Conservation (phyloP, 2,888 invertebrate species). For the Sphaeridia pumilis region DNA sequence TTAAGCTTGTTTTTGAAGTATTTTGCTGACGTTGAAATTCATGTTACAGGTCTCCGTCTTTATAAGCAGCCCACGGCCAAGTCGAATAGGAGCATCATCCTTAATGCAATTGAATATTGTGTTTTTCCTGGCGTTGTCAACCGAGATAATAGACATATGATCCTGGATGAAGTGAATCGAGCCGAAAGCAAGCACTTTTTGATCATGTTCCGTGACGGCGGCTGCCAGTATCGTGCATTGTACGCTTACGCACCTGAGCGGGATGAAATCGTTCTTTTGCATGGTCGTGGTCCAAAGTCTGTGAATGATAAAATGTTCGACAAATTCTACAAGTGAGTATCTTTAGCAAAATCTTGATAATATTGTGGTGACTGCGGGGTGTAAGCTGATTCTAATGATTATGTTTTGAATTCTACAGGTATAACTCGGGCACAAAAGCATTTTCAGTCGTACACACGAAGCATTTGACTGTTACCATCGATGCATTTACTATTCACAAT, state of each 20-base stretch:
- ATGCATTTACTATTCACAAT: conserved; percentile 98
- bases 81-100: conserved; percentile 90
- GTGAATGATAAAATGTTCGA: conserved; percentile 97
- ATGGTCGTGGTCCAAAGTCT: conserved; percentile 88
- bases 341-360: neutral
- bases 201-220: conserved; percentile 92
- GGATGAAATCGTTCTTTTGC: conserved; percentile 79
- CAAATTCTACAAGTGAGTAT: conserved; percentile 95
- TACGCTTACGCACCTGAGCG: conserved; percentile 92
- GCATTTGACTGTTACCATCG: conserved; percentile 97
- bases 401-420: conserved; percentile 61
- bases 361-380: no score
- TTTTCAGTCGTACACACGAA: conserved; percentile 97
- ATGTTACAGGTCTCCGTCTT: conserved; percentile 82
- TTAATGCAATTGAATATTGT: conserved; percentile 96
- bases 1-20: neutral
- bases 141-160: conserved; percentile 80
- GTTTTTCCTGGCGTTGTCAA: conserved; percentile 97
- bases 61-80: conserved; percentile 97
- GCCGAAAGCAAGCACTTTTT: conserved; percentile 97
- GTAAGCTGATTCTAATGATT: no score
- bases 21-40: neutral
- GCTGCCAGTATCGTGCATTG: conserved; percentile 69
- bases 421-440: conserved; percentile 97
- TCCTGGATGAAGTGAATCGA: conserved; percentile 83